Percentiles rank a stretch among this genome's conserved stretches.
These are phyloP conservation scores for Yponomeuta evonymella DNA, from an alignment of 2,888 invertebrate species.

Conservation along the genomic window DNA sequence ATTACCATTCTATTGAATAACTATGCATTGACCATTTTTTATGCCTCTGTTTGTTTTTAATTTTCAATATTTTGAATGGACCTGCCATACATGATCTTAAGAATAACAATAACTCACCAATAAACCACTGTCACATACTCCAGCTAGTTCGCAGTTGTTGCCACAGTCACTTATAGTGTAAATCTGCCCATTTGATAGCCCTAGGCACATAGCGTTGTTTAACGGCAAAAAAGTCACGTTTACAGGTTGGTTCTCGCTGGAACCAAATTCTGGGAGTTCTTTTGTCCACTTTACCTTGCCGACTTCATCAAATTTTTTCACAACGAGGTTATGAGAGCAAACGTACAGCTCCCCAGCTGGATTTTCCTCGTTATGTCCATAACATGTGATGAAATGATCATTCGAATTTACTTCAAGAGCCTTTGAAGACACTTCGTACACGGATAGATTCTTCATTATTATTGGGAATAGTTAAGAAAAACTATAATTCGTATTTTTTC, in stretches of 20 bases:
- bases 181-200: slow-evolving; percentile 58
- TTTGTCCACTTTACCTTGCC: slow-evolving; percentile 49
- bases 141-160: slow-evolving; percentile 42
- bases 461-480: not conserved
- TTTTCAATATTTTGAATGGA: too few species aligned
- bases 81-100: not conserved
- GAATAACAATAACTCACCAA: slow-evolving; percentile 40
- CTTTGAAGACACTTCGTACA: slow-evolving; percentile 49
- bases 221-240: slow-evolving; percentile 54
- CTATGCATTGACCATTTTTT: too few species aligned
- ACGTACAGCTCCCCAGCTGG: slow-evolving; percentile 47
- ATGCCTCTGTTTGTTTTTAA: too few species aligned
- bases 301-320: slow-evolving; percentile 43
- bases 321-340: slow-evolving; percentile 55
- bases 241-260: slow-evolving; percentile 65
- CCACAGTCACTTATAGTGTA: slow-evolving; percentile 47
- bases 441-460: slow-evolving; percentile 56
- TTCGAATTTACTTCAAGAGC: slow-evolving; percentile 34
- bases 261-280: slow-evolving; percentile 42
- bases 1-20: too few species aligned
- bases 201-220: slow-evolving; percentile 50
- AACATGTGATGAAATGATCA: slow-evolving; percentile 39
- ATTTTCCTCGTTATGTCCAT: slow-evolving; percentile 50
- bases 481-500: not conserved
- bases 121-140: slow-evolving; percentile 52